Evolutionary conservation across 2,797 vertebrate species (phyloP).

Genomic region (Epinephelus malabaricus): DNA sequence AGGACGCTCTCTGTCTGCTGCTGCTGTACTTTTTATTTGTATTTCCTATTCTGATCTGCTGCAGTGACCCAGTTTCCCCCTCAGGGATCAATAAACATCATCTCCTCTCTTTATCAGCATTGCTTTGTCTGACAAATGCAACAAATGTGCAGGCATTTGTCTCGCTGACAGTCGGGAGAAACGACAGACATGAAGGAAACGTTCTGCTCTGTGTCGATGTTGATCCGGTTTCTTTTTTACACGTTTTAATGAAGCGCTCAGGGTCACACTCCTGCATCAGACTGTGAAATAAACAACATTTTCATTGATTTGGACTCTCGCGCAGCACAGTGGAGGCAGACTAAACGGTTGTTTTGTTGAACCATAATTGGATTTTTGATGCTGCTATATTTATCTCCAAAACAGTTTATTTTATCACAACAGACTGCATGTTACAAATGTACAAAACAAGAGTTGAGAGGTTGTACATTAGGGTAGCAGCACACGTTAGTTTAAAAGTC

Average conservation of each 20-base stretch:
- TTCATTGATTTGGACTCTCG: background rate
- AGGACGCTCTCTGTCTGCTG: background rate
- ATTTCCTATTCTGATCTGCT: slow-evolving; percentile 38
- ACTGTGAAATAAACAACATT: background rate
- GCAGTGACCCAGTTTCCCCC: slow-evolving; percentile 61
- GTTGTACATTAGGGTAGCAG: too few relatives aligned
- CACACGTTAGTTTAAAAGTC: too few relatives aligned
- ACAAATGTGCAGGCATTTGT: slow-evolving; percentile 20
- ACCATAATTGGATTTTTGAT: too few relatives aligned
- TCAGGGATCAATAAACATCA: slow-evolving; percentile 62
- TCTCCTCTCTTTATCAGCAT: slow-evolving; percentile 36
- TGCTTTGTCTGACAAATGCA: background rate
- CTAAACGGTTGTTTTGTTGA: too few relatives aligned
- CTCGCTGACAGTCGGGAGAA: background rate
- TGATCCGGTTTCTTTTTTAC: too few relatives aligned
- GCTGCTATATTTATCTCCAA: too few relatives aligned
- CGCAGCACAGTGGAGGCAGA: too few relatives aligned
- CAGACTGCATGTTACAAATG: too few relatives aligned
- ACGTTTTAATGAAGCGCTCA: background rate
- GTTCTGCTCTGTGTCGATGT: too few relatives aligned
- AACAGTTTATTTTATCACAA: too few relatives aligned
- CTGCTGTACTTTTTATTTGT: slow-evolving; percentile 16
- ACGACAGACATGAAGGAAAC: background rate
- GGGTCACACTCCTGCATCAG: background rate
- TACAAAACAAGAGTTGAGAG: too few relatives aligned